Percentiles rank a stretch among this genome's conserved stretches.
Conservation (phyloP, 2,113 vertebrate genomes). For the Bettongia penicillata region DNA sequence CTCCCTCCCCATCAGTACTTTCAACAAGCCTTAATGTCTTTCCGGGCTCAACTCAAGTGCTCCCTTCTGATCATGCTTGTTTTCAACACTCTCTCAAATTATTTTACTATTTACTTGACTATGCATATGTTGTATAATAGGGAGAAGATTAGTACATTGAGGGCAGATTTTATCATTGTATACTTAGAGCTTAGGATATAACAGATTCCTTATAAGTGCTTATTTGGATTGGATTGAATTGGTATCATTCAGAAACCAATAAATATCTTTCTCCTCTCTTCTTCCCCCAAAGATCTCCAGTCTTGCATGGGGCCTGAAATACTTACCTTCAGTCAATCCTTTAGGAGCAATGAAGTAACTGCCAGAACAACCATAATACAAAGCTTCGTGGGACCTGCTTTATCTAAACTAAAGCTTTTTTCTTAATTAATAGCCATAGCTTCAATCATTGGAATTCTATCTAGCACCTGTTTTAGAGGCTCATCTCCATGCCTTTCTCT, state of each 20-base stretch:
- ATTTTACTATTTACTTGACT: too few species aligned
- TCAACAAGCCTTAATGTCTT: background rate
- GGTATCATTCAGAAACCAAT: background rate
- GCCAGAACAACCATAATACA: background rate
- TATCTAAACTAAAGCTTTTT: background rate
- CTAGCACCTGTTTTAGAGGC: background rate
- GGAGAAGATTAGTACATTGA: background rate
- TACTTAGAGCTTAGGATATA: background rate
- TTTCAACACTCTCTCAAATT: background rate
- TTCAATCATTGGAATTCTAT: background rate
- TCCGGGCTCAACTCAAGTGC: background rate
- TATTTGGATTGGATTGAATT: background rate
- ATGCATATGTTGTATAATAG: too few species aligned
- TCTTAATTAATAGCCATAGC: background rate
- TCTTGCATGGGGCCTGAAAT: background rate
- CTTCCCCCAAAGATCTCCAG: background rate
- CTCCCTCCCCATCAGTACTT: background rate
- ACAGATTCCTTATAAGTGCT: background rate
- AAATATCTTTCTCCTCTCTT: background rate
- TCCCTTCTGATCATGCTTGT: background rate
- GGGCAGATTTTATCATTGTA: background rate
- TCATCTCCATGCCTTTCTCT: background rate
- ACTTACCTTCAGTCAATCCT: background rate
- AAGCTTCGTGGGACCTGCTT: background rate
- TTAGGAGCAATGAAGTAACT: background rate